phyloP scores from a whole-genome alignment of 2,797 vertebrate genomes.

The Ataeniobius toweri region DNA sequence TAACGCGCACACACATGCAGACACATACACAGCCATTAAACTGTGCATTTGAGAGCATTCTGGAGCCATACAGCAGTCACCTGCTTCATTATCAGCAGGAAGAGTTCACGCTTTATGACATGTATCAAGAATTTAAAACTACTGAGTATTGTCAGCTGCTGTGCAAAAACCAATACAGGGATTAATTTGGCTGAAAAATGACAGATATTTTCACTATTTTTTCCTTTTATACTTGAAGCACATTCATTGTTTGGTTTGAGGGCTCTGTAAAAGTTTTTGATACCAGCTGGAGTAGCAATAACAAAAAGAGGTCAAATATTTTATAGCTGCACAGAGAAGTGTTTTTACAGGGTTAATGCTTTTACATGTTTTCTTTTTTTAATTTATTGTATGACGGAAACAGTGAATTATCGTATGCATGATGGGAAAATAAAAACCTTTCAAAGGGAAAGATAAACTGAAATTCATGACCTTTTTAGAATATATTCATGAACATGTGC shows the following conservation, averaged over 20 bases:
- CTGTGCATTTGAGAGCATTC: constrained; percentile 85
- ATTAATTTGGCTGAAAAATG: constrained; percentile 22
- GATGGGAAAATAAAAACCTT: constrained; percentile 38
- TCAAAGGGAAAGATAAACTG: constrained; percentile 59
- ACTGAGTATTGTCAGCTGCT: constrained; percentile 67
- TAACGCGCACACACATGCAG: constrained; percentile 49
- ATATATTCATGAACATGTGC: constrained; percentile 29
- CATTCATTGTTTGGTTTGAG: constrained; percentile 14
- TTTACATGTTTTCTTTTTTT: constrained; percentile 25
- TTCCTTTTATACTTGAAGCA: constrained; percentile 2
- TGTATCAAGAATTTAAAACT: constrained; percentile 76
- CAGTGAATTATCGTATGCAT: constrained; percentile 55
- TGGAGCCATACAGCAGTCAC: constrained; percentile 79
- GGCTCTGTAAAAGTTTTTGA: constrained; percentile 15
- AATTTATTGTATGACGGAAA: constrained; percentile 40
- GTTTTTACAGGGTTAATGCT: constrained; percentile 39
- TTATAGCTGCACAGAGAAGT: constrained; percentile 19
- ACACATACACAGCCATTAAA: constrained; percentile 80
- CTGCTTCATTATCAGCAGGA: constrained; percentile 89
- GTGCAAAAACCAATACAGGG: constrained; percentile 49
- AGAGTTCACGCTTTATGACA: constrained; percentile 81
- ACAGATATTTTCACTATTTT: constrained; percentile 25
- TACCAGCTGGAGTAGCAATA: neutral
- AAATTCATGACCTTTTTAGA: constrained; percentile 38
- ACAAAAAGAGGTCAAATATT: constrained; percentile 1